Conservation (phyloP, 2,113 vertebrate species). For the Sinocyclocheilus rhinocerous region DNA sequence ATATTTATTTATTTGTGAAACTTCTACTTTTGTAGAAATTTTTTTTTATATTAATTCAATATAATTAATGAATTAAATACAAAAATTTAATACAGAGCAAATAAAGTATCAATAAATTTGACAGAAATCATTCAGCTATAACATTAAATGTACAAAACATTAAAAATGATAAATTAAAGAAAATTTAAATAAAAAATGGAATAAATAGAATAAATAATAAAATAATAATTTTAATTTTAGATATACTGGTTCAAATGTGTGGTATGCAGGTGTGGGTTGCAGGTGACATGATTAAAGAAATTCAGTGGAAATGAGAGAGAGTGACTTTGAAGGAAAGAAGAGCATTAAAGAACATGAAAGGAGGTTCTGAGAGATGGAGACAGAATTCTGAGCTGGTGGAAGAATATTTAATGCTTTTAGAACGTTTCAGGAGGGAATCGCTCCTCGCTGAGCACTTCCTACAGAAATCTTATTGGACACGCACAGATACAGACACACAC, state of each 20-base stretch:
- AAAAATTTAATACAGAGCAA: too few relatives aligned
- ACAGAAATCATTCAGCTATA: too few relatives aligned
- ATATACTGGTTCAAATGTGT: not conserved
- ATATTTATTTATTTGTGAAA: too few relatives aligned
- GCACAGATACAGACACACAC: slow-evolving; percentile 18
- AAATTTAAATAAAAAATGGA: too few relatives aligned
- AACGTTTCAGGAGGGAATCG: slow-evolving; percentile 17
- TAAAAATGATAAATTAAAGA: too few relatives aligned
- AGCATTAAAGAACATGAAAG: slow-evolving; percentile 34
- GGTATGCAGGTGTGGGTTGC: slow-evolving; percentile 35
- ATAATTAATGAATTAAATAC: too few relatives aligned
- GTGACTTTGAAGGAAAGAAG: slow-evolving; percentile 16
- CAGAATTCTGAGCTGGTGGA: slow-evolving; percentile 16
- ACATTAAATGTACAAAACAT: too few relatives aligned
- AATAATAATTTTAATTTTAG: too few relatives aligned
- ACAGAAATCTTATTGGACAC: slow-evolving; percentile 41
- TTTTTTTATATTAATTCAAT: too few relatives aligned
- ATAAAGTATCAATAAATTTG: too few relatives aligned
- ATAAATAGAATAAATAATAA: too few relatives aligned
- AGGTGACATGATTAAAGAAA: slow-evolving; percentile 48
- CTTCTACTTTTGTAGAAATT: too few relatives aligned
- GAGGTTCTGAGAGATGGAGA: slow-evolving; percentile 26
- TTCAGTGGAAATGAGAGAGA: slow-evolving; percentile 35
- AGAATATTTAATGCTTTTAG: slow-evolving; percentile 42
- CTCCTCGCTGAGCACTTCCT: slow-evolving; percentile 39